These are phyloP conservation scores for Psittacara wagleri DNA, from an alignment of 2,113 vertebrate genomes.

Conservation along the genomic window DNA sequence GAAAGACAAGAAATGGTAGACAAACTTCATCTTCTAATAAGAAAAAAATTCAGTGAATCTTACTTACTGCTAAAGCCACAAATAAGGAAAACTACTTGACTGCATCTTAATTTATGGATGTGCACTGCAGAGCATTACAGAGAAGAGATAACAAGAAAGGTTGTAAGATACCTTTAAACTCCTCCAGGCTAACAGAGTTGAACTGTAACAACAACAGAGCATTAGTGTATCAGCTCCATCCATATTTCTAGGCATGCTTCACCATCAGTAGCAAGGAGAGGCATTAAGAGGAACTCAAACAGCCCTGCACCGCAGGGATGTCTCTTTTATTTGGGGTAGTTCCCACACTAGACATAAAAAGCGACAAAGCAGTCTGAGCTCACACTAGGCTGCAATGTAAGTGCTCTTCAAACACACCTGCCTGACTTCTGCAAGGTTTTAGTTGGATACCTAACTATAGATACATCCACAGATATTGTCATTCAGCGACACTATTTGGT, in stretches of 20 bases:
- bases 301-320: neutral
- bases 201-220: neutral
- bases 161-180: neutral
- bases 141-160: neutral
- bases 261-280: neutral
- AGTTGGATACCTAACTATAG: neutral
- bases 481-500: neutral
- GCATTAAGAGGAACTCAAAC: neutral
- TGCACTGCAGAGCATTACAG: neutral
- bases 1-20: neutral
- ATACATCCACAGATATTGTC: neutral
- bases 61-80: neutral
- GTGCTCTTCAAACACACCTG: neutral
- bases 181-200: neutral
- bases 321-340: neutral
- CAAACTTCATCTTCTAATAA: neutral
- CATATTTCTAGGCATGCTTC: neutral
- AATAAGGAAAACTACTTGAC: neutral
- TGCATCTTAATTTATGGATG: neutral
- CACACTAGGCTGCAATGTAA: neutral
- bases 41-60: neutral
- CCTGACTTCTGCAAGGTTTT: neutral
- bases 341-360: neutral
- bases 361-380: neutral
- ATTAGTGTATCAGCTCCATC: neutral